These are phyloP conservation scores for Elaphurus davidianus DNA, from an alignment of 2,113 vertebrate species.

Conservation along the genomic window DNA sequence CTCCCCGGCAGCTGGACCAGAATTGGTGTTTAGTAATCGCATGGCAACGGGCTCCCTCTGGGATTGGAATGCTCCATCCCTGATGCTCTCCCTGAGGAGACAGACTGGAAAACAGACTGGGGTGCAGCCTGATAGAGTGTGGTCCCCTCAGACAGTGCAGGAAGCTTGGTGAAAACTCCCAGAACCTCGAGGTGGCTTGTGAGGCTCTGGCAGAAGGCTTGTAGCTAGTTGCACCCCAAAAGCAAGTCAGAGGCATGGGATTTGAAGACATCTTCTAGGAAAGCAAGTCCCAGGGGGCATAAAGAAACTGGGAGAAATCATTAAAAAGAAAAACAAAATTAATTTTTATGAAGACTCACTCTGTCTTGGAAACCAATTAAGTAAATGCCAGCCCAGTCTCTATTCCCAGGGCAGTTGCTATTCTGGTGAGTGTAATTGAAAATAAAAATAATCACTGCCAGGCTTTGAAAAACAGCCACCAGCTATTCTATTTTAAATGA, in stretches of 20 bases:
- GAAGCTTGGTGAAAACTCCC: not conserved
- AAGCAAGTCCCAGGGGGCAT: not conserved
- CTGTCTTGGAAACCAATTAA: slow-evolving; percentile 43
- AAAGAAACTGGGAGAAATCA: not conserved
- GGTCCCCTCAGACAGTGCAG: slow-evolving; percentile 4
- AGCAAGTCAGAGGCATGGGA: not conserved
- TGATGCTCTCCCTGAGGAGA: not conserved
- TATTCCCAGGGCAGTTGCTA: slow-evolving; percentile 22
- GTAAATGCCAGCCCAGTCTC: not conserved
- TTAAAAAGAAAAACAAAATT: not conserved
- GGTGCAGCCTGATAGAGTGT: not conserved
- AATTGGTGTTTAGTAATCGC: slow-evolving; percentile 46
- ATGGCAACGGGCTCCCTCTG: not conserved
- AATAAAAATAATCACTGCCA: slow-evolving; percentile 59
- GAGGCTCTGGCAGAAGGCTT: not conserved
- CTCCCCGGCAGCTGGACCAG: slow-evolving; percentile 15
- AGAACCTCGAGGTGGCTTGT: not conserved
- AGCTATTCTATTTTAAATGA: slow-evolving; percentile 55
- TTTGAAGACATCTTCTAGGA: not conserved
- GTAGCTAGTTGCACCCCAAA: not conserved
- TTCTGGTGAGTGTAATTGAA: slow-evolving; percentile 57
- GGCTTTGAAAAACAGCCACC: slow-evolving; percentile 38
- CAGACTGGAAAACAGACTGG: not conserved
- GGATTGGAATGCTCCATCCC: not conserved
- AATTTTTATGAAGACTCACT: slow-evolving; percentile 26